Evolutionary conservation across 2,797 vertebrate species (phyloP).

Genomic region (Pyrocephalus nanus): DNA sequence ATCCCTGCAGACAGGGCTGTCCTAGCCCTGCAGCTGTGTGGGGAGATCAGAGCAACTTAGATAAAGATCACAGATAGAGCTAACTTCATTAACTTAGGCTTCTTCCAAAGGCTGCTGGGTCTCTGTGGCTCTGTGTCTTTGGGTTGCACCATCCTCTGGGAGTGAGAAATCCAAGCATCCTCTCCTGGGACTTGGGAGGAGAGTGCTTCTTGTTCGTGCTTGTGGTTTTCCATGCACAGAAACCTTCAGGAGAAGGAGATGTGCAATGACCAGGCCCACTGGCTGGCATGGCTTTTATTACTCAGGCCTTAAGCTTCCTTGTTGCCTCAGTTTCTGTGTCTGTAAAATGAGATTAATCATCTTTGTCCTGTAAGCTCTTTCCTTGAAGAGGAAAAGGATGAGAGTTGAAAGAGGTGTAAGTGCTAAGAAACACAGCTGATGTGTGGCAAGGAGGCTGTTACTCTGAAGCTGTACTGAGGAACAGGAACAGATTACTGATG

Average conservation of each 20-base stretch:
- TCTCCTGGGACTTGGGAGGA: background rate
- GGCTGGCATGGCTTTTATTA: background rate
- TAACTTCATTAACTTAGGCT: background rate
- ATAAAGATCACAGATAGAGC: background rate
- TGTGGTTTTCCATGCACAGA: background rate
- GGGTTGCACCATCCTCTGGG: background rate
- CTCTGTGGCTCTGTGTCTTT: background rate
- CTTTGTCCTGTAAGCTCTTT: background rate
- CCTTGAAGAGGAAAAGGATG: background rate
- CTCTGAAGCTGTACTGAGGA: background rate
- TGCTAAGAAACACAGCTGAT: background rate
- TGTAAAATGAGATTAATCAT: background rate
- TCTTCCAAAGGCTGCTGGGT: background rate
- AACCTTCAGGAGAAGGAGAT: background rate
- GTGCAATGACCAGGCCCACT: background rate
- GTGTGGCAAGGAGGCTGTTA: background rate
- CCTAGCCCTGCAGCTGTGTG: background rate
- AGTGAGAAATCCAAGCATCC: background rate
- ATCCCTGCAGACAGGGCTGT: background rate
- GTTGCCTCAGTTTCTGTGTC: background rate
- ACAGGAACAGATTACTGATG: background rate
- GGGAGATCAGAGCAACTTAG: constrained; percentile 1
- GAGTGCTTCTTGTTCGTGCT: rapidly evolving
- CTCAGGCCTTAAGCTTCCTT: background rate
- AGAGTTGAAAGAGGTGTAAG: background rate